These are phyloP conservation scores for Turdus rufiventris DNA, from an alignment of 2,113 vertebrate species.

Conservation along the genomic window DNA sequence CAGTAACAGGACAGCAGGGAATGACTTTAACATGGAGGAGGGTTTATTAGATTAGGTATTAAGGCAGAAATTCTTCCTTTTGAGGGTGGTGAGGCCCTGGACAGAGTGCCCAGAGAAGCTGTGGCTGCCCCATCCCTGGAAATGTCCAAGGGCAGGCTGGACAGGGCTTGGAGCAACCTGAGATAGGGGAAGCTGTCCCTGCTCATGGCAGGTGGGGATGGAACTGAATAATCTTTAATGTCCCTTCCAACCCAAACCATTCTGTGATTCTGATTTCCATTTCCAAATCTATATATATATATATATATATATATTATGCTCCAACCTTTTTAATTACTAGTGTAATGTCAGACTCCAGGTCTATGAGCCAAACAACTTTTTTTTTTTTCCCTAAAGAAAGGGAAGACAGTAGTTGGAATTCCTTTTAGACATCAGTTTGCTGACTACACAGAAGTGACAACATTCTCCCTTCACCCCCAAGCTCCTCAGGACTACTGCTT, in stretches of 20 bases:
- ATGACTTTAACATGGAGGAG: background rate
- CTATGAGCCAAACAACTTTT: background rate
- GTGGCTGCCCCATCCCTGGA: background rate
- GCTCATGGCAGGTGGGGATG: background rate
- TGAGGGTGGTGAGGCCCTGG: background rate
- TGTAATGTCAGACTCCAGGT: background rate
- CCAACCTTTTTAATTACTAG: background rate
- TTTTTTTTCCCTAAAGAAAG: background rate
- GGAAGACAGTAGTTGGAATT: background rate
- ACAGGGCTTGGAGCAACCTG: background rate
- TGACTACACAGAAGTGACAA: background rate
- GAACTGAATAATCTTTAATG: background rate
- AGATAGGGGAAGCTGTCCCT: background rate
- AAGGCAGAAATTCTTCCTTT: background rate
- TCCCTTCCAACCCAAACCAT: background rate
- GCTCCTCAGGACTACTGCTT: slow-evolving; percentile 32
- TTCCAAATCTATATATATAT: background rate
- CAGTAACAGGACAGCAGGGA: background rate
- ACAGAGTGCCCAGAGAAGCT: background rate
- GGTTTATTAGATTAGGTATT: background rate
- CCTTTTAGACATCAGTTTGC: background rate
- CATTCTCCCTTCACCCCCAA: background rate
- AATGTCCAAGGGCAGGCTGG: background rate
- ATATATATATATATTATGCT: background rate
- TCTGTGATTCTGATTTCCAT: background rate